phyloP scores from a whole-genome alignment of 2,888 invertebrate genomes.

The Lycophotia porphyrea region DNA sequence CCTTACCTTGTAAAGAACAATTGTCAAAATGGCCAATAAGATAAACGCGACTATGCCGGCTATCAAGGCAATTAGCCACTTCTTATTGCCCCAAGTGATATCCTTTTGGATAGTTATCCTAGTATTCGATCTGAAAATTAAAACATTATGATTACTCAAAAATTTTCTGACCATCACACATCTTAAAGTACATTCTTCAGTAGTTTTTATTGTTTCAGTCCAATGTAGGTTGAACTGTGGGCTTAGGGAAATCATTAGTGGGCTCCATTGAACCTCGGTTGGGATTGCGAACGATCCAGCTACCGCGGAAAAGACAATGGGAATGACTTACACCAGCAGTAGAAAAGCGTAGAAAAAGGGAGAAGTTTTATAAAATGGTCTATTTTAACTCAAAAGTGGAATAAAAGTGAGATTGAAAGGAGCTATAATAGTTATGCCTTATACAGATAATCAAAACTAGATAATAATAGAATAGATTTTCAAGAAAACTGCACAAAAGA shows the following conservation, averaged over 20 bases:
- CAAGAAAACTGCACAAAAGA: no score
- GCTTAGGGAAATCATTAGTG: background rate
- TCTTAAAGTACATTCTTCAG: background rate
- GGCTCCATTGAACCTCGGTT: background rate
- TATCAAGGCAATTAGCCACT: slow-evolving; percentile 68
- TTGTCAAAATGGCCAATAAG: slow-evolving; percentile 67
- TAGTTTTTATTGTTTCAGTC: background rate
- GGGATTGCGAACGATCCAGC: background rate
- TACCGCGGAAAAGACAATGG: background rate
- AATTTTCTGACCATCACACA: background rate
- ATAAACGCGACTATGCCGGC: slow-evolving; percentile 70
- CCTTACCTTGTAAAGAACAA: slow-evolving; percentile 74
- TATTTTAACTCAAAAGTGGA: background rate
- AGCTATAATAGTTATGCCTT: background rate
- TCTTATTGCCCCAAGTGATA: slow-evolving; percentile 66
- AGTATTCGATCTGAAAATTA: slow-evolving; percentile 69
- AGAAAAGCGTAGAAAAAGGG: background rate
- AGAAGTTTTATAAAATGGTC: background rate
- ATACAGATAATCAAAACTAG: background rate
- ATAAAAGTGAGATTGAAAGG: background rate
- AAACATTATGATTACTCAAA: background rate
- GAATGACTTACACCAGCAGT: background rate
- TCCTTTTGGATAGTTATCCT: slow-evolving; percentile 63
- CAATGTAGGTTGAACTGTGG: background rate
- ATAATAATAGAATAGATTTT: background rate